These are phyloP conservation scores for Seison nebaliae DNA, from an alignment of 1,140 invertebrate genomes.

Conservation along the genomic window DNA sequence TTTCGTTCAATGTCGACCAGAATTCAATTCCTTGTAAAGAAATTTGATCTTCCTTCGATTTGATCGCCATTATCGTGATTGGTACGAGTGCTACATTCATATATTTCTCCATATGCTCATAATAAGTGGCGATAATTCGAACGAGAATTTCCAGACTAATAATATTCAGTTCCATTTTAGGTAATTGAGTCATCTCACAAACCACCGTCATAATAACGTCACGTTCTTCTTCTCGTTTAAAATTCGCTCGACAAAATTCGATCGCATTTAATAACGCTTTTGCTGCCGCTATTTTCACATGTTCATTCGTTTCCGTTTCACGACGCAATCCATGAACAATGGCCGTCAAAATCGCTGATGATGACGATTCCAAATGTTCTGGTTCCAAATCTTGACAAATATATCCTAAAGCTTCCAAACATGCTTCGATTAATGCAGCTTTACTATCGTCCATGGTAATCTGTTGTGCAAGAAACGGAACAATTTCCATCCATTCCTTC, in stretches of 20 bases:
- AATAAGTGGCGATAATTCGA: slow-evolving; percentile 92
- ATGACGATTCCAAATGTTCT: slow-evolving; percentile 59
- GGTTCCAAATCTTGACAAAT: slow-evolving; percentile 59
- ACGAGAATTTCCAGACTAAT: slow-evolving; percentile 88
- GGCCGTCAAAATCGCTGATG: slow-evolving; percentile 84
- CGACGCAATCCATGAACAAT: slow-evolving; percentile 89
- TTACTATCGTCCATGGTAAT: slow-evolving; percentile 49
- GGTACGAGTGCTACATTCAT: slow-evolving; percentile 94
- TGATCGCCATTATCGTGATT: slow-evolving; percentile 93
- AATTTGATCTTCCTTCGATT: slow-evolving; percentile 74
- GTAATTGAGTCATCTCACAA: slow-evolving; percentile 45
- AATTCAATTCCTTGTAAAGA: slow-evolving; percentile 96
- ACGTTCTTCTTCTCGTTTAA: slow-evolving; percentile 79
- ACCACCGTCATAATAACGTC: slow-evolving; percentile 99
- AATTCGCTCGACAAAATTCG: slow-evolving; percentile 93
- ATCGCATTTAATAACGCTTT: slow-evolving; percentile 85
- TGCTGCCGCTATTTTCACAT: slow-evolving; percentile 54
- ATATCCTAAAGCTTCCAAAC: slow-evolving; percentile 77
- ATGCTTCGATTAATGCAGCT: slow-evolving; percentile 76
- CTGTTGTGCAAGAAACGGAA: slow-evolving; percentile 50
- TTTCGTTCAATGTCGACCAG: slow-evolving; percentile 98
- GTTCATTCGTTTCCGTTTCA: slow-evolving; percentile 38
- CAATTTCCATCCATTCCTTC: slow-evolving; percentile 45
- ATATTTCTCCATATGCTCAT: slow-evolving; percentile 94
- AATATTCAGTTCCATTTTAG: slow-evolving; percentile 53